A percentile compares a stretch with the other conserved stretches of the same genome.
phyloP scores from a whole-genome alignment of 2,797 vertebrate species.

The Gallinago solitaria region DNA sequence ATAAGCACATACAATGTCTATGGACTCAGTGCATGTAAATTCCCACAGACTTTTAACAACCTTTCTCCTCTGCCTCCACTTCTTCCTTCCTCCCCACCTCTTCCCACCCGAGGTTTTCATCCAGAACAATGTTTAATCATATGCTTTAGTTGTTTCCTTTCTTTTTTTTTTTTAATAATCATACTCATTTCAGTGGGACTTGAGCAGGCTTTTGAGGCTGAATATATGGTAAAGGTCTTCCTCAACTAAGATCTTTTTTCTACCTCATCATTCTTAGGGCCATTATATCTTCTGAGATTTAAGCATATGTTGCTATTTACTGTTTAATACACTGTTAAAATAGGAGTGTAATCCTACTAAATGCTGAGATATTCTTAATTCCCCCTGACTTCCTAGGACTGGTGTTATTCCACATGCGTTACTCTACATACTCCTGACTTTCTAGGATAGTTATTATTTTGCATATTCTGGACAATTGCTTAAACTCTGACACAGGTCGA shows the following conservation, averaged over 20 bases:
- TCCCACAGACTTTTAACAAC: background rate
- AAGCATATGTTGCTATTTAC: background rate
- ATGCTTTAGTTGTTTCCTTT: background rate
- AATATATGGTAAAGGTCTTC: background rate
- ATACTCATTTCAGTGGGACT: background rate
- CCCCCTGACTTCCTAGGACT: background rate
- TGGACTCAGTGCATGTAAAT: background rate
- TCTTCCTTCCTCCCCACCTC: background rate
- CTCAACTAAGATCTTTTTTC: background rate
- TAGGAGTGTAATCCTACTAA: background rate
- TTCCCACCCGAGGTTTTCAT: background rate
- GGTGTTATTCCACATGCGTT: background rate
- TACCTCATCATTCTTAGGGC: background rate
- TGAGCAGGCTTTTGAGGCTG: background rate
- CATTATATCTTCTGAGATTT: background rate
- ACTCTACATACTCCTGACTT: background rate
- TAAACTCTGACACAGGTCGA: background rate
- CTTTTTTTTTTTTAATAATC: background rate
- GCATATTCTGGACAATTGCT: background rate
- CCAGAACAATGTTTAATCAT: background rate
- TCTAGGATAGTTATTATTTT: background rate
- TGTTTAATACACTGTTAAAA: background rate
- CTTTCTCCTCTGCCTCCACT: background rate
- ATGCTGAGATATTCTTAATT: background rate
- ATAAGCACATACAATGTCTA: background rate